These are phyloP conservation scores for Herpetotheres cachinnans DNA, from an alignment of 2,113 vertebrate species.

Conservation along the genomic window DNA sequence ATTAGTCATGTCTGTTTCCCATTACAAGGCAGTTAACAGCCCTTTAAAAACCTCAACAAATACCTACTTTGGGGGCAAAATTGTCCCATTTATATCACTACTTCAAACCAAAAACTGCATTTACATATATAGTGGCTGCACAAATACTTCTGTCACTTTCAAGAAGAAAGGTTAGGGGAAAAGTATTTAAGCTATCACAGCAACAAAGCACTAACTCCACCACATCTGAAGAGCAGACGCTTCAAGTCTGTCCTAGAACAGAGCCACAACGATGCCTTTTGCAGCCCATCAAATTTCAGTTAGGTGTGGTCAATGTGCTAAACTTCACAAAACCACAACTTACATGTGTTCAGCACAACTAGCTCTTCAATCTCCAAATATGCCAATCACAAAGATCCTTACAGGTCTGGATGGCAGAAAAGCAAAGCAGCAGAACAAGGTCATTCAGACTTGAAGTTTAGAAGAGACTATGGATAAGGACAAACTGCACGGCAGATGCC, in stretches of 20 bases:
- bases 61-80: neutral
- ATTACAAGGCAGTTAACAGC: neutral
- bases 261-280: neutral
- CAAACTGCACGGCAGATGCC: neutral
- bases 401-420: neutral
- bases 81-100: neutral
- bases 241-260: neutral
- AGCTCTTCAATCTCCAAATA: neutral
- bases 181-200: neutral
- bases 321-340: neutral
- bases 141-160: neutral
- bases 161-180: neutral
- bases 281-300: neutral
- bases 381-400: neutral
- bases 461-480: neutral
- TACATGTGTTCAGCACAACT: neutral
- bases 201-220: neutral
- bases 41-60: neutral
- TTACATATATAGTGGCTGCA: neutral
- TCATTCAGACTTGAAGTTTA: neutral
- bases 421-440: neutral
- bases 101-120: neutral
- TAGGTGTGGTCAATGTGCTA: neutral
- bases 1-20: neutral
- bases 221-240: neutral